A percentile compares a stretch with the other conserved stretches of the same genome.
Evolutionary conservation across 1,140 invertebrate genomes (phyloP).

Genomic region (Drosophila nikananu): DNA sequence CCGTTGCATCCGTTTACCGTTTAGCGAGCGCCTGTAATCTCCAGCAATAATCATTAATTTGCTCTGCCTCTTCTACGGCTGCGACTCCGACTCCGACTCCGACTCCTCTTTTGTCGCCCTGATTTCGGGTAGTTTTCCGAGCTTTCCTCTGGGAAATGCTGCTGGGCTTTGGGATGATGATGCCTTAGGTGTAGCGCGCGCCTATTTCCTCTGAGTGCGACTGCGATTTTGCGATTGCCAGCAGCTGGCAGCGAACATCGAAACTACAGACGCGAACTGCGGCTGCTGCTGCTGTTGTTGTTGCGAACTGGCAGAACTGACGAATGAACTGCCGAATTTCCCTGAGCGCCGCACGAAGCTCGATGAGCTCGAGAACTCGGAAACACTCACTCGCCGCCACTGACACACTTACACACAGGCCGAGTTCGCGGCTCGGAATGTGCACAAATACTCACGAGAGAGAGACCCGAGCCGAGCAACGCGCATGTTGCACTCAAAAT

Average conservation of each 20-base stretch:
- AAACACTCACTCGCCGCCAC: conserved; percentile 25
- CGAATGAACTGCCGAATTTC: conserved; percentile 79
- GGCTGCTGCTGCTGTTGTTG: conserved; percentile 15
- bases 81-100: not conserved
- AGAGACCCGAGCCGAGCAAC: conserved; percentile 41
- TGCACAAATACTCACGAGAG: conserved; percentile 9
- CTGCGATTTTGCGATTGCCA: conserved; percentile 66
- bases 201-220: conserved; percentile 65
- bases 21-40: conserved; percentile 52
- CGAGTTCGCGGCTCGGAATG: conserved; percentile 32
- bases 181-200: conserved; percentile 55
- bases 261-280: conserved; percentile 36
- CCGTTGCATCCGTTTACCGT: conserved; percentile 57
- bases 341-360: conserved; percentile 76
- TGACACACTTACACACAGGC: conserved; percentile 38
- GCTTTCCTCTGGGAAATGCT: conserved; percentile 8
- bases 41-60: conserved; percentile 65
- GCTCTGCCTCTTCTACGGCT: conserved; percentile 14
- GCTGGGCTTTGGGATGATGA: conserved; percentile 15
- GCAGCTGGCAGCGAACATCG: conserved; percentile 33
- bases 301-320: conserved; percentile 57
- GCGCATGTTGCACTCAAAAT: conserved; percentile 77
- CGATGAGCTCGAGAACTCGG: conserved; percentile 56
- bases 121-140: conserved; percentile 4
- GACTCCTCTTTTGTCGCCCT: not conserved